Base-by-base conservation (phyloP, 2,888 invertebrate species). In the Ormyrus rosae region DNA sequence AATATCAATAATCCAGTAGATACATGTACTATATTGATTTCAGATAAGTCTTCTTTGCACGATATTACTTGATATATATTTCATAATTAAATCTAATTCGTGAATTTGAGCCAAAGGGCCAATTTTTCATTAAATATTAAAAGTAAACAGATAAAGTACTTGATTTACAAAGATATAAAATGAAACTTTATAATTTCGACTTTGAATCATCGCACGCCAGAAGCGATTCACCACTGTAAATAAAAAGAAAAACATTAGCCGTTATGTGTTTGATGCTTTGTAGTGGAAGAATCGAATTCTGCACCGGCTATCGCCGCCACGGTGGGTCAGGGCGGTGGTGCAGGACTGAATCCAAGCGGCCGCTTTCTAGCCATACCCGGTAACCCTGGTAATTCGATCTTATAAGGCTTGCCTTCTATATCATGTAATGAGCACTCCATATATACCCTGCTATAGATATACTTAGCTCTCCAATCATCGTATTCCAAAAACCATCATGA, bases 301-400 rank as follows among this genome's bases (percentile, higher is more conserved):
- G 88, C 89, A 76, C 90, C 90, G 86, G 87, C 86, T 85, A 89
- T 90, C 85, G 87, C 87, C 85, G 88, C 88, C 72, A 71, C 83
- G 76, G 82, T 84, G 83, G 84, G 84, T 81, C 81, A 79, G 68
- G 74, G 80, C 58, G 71, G 65, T 56, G 86, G 86, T 78, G 84
- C 87, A 83, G 85, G 87, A 85, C 85, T 89, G 82, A 88, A 83
- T 86, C 84, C 83, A 68, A 86, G 87, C 83, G 93, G 93, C 92
- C 94, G 94, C 92, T 94, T 94, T 92, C 94, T 94, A 92, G 93
- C 93, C 92, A 92, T 94, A 91, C 94, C 94, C 90, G 93, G 92
- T 87, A 89, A 87, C 84, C 75, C 75, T 79, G 71, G 72, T 82
- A 81, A 81, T 75, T 68, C 70, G 70, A 80, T 69, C 64, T 78